A percentile compares a stretch with the other conserved stretches of the same genome.
phyloP scores from a whole-genome alignment of 2,888 invertebrate genomes.

The Chaetogeoica ovagalla region DNA sequence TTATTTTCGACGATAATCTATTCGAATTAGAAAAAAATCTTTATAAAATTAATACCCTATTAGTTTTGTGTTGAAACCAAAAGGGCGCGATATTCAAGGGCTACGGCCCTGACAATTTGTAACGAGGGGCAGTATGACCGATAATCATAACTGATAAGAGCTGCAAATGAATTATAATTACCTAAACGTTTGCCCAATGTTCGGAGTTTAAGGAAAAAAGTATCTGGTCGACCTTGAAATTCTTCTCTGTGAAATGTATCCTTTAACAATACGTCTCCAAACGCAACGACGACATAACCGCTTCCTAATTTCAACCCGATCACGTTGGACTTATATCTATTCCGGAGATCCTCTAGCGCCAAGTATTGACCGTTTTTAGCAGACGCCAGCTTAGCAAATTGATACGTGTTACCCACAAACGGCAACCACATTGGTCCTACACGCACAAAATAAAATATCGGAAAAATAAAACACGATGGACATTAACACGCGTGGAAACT shows the following conservation, averaged over 20 bases:
- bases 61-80: too few species aligned
- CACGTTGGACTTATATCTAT: constrained; percentile 63
- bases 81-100: too few species aligned
- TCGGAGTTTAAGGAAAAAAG: constrained; percentile 67
- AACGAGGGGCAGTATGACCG: too few species aligned
- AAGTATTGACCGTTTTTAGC: constrained; percentile 63
- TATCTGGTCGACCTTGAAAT: constrained; percentile 69
- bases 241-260: constrained; percentile 65
- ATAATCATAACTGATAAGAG: too few species aligned
- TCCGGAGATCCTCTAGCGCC: constrained; percentile 62
- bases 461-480: too few species aligned
- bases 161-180: constrained; percentile 57
- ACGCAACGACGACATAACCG: constrained; percentile 64
- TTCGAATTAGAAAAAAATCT: too few species aligned
- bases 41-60: too few species aligned
- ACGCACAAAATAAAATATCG: constrained; percentile 49
- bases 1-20: too few species aligned
- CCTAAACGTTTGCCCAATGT: constrained; percentile 68
- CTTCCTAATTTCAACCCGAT: constrained; percentile 66
- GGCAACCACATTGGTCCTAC: constrained; percentile 63
- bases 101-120: too few species aligned
- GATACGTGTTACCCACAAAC: constrained; percentile 60
- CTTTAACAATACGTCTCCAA: constrained; percentile 63
- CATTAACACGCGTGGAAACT: too few species aligned
- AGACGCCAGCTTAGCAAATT: constrained; percentile 59